phyloP scores from a whole-genome alignment of 2,797 vertebrate genomes.

The Rallus crepitans region DNA sequence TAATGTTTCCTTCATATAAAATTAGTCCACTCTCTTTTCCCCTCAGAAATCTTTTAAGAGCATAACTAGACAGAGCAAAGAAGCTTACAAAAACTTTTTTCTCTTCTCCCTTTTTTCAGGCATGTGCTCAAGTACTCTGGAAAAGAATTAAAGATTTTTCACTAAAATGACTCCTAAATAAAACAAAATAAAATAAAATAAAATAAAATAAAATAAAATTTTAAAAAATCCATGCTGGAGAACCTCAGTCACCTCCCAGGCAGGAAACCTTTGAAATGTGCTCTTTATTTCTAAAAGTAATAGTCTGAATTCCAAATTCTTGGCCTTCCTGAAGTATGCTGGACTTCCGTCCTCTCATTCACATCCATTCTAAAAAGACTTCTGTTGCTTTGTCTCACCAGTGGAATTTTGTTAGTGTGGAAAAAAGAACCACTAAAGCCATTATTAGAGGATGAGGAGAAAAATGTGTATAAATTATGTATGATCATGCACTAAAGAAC shows the following conservation, averaged over 20 bases:
- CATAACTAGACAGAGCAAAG: neutral
- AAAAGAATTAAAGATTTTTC: neutral
- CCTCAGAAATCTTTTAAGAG: neutral
- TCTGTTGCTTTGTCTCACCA: neutral
- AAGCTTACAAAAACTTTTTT: neutral
- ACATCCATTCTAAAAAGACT: neutral
- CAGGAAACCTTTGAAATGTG: neutral
- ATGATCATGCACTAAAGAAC: neutral
- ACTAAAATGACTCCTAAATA: neutral
- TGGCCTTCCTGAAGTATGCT: neutral
- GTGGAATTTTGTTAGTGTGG: neutral
- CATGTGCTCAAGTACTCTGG: neutral
- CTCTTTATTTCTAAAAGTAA: constrained; percentile 3
- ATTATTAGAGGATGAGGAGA: neutral
- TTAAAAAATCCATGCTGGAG: neutral
- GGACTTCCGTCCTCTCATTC: neutral
- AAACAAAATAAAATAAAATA: neutral
- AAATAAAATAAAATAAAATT: neutral
- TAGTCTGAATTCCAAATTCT: neutral
- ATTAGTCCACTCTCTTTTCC: neutral
- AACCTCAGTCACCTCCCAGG: neutral
- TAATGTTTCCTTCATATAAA: neutral
- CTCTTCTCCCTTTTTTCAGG: neutral
- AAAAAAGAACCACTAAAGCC: neutral
- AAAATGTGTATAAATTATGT: neutral